Base-by-base conservation (phyloP, 2,113 vertebrate species). In the Salvelinus namaycush region DNA sequence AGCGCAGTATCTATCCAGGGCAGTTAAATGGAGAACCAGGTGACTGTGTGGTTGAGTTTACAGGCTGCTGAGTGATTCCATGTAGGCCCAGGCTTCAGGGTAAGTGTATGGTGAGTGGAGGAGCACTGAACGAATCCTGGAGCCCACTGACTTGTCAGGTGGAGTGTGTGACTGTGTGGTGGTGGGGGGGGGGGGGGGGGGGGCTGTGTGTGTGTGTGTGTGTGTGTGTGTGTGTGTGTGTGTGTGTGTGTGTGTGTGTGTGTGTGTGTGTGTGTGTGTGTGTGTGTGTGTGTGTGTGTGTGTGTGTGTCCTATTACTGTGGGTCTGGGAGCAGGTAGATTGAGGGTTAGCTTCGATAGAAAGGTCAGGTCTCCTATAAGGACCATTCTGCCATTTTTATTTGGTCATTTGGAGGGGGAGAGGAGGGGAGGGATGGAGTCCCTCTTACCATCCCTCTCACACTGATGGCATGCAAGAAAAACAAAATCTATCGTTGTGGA, bases 351-450 rank as follows among this genome's bases (percentile, higher is more conserved):
- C 77, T 66, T 75, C 72, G 73, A 60, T 72, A 59, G 70, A 87
- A 88, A 88, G 85, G 85, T 88, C 87, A 86, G 72, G 60, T 72
- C 75, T 51, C 31, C 11, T 48, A 54, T 71, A 59, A 72, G 71
- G 24, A 62, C 24, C 48, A 44, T 39, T 9, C 24, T 60, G 79
- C n/a, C 44, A 48, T 79, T 72, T 73, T 85, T 81, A 81, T 82
- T 74, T 26, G 29, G 69, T 54, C 70, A n/a, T 83, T 75, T 76
- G 34, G 76, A 67, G 14, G 51, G 0, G n/a, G 6, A 62, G 49
- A 14, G 24, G 34, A 8, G 34, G 34, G 34, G 34, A 9, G 39
- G 39, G 29, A 49, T 22, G 34, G 31, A n/a, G 34, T 26, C 68
- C 64, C 22, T 39, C 20, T 24, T 34, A 20, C 16, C 49, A 51